phyloP scores from a whole-genome alignment of 2,888 invertebrate genomes.

The Ophion ellenae region DNA sequence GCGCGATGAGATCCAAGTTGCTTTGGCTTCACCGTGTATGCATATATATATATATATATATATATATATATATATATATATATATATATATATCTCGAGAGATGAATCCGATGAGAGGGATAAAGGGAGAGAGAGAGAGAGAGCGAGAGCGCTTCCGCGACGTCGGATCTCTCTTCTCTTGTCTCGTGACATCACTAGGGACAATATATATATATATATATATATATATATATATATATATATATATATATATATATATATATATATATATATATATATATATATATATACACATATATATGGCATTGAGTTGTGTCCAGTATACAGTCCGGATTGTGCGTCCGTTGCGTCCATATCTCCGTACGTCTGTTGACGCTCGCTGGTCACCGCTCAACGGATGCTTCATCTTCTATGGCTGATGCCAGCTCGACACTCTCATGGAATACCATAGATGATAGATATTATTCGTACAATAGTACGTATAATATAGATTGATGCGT shows the following conservation, averaged over 20 bases:
- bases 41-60: constrained; percentile 4
- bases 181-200: constrained; percentile 44
- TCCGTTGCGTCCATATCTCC: constrained; percentile 33
- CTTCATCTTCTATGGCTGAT: constrained; percentile 37
- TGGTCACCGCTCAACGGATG: constrained; percentile 52
- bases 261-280: no score
- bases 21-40: constrained; percentile 38
- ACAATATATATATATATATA: constrained; percentile 1
- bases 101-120: constrained; percentile 53
- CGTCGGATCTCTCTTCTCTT: constrained; percentile 61
- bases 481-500: constrained; percentile 8
- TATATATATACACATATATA: neutral
- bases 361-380: constrained; percentile 49
- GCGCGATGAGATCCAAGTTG: constrained; percentile 49
- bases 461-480: constrained; percentile 10
- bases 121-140: constrained; percentile 30
- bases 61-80: neutral
- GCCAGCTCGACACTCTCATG: constrained; percentile 52
- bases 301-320: neutral
- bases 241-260: no score
- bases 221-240: no score
- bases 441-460: constrained; percentile 43
- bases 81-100: neutral
- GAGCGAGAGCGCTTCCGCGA: constrained; percentile 53
- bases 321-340: constrained; percentile 29